These are phyloP conservation scores for Bursaphelenchus okinawaensis DNA, from an alignment of 2,888 invertebrate genomes.

Conservation along the genomic window DNA sequence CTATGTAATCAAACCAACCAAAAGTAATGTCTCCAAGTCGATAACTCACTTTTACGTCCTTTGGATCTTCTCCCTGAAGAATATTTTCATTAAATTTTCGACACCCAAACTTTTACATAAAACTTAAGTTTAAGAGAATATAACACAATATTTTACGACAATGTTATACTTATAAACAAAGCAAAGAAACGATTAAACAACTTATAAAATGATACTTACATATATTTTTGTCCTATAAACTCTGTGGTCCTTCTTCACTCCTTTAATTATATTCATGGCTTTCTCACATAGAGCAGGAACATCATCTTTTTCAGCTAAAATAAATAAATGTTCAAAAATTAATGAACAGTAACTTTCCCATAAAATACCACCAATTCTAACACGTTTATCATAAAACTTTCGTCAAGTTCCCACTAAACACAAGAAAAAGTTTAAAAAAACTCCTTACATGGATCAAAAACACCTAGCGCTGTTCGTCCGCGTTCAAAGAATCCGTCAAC, in stretches of 20 bases:
- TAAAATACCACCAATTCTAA: no score
- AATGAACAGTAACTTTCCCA: no score
- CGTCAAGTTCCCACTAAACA: neutral
- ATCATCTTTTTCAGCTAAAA: conserved; percentile 5
- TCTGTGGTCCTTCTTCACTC: neutral
- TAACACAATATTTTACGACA: no score
- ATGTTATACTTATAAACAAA: no score
- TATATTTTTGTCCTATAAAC: conserved; percentile 5
- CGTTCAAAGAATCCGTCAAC: neutral
- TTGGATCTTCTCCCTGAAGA: neutral
- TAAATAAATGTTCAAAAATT: neutral
- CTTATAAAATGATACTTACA: neutral
- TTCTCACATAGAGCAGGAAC: conserved; percentile 4
- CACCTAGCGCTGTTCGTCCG: conserved; percentile 4
- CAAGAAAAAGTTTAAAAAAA: neutral
- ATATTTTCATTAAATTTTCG: no score
- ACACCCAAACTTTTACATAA: no score
- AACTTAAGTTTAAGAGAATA: no score
- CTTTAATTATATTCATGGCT: conserved; percentile 4
- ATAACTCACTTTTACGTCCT: neutral
- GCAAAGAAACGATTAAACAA: neutral
- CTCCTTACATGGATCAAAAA: conserved; percentile 12
- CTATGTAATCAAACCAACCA: conserved; percentile 12
- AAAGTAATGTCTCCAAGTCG: conserved; percentile 8
- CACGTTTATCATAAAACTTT: no score